A percentile compares a stretch with the other conserved stretches of the same genome.
phyloP scores from a whole-genome alignment of 2,888 invertebrate genomes.

The Gastrophysa polygoni region DNA sequence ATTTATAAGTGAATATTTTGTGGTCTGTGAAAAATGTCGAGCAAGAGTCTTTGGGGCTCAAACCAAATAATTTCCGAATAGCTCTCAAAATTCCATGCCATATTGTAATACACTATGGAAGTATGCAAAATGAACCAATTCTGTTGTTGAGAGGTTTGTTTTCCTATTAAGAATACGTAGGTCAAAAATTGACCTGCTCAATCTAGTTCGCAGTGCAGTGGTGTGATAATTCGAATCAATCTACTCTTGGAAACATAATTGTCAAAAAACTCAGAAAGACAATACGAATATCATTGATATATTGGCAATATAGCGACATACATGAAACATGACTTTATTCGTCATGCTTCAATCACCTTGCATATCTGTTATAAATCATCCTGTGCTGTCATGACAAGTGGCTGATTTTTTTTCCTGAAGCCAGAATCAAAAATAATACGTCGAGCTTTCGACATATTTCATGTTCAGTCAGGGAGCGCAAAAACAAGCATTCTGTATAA shows the following conservation, averaged over 20 bases:
- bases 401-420: not conserved
- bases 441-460: slow-evolving; percentile 10
- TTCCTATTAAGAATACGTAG: not conserved
- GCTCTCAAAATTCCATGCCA: not conserved
- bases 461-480: not conserved
- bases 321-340: no score
- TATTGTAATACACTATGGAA: not conserved
- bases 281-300: no score
- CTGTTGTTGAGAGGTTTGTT: not conserved
- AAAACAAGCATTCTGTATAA: slow-evolving; percentile 11
- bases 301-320: no score
- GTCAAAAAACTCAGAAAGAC: no score
- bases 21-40: not conserved
- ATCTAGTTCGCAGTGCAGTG: not conserved
- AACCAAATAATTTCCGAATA: not conserved
- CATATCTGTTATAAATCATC: no score
- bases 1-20: not conserved
- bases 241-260: not conserved
- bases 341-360: no score
- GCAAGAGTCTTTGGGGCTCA: not conserved
- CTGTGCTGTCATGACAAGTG: no score
- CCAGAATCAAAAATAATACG: not conserved
- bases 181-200: not conserved
- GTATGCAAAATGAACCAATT: not conserved
- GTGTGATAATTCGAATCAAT: not conserved